A percentile compares a stretch with the other conserved stretches of the same genome.
phyloP scores from a whole-genome alignment of 2,797 vertebrate species.

The Sebastes iracundus region DNA sequence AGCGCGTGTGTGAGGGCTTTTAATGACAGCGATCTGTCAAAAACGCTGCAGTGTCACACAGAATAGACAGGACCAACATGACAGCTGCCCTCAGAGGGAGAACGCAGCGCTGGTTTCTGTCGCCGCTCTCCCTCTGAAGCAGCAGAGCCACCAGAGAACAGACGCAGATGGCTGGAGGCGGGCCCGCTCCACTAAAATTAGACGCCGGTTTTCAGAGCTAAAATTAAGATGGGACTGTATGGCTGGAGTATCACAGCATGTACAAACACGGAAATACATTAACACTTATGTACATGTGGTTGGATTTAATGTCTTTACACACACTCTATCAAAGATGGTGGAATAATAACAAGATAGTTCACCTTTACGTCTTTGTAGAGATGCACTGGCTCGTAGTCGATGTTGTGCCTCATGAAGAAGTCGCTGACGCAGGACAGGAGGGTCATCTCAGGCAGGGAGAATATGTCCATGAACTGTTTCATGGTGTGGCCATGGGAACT shows the following conservation, averaged over 20 bases:
- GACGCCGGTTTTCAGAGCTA: slow-evolving; percentile 61
- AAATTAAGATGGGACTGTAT: slow-evolving; percentile 60
- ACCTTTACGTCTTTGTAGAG: slow-evolving; percentile 99
- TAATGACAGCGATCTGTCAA: slow-evolving; percentile 74
- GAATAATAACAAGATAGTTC: slow-evolving; percentile 5
- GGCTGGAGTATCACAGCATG: slow-evolving; percentile 21
- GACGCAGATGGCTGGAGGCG: slow-evolving; percentile 56
- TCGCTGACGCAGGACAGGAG: slow-evolving; percentile 97
- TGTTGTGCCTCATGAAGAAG: slow-evolving; percentile 97
- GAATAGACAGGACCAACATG: slow-evolving; percentile 46
- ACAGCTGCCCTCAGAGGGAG: slow-evolving; percentile 61
- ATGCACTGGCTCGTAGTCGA: slow-evolving; percentile 97
- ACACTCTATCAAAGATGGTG: not conserved
- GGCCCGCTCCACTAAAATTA: slow-evolving; percentile 72
- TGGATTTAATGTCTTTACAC: not conserved
- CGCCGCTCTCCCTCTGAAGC: slow-evolving; percentile 53
- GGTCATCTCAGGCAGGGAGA: slow-evolving; percentile 97
- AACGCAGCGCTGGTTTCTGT: slow-evolving; percentile 20
- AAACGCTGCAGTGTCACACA: slow-evolving; percentile 34
- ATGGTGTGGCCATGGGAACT: slow-evolving; percentile 95
- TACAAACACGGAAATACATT: slow-evolving; percentile 21
- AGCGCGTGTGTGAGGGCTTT: slow-evolving; percentile 38
- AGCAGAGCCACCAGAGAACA: slow-evolving; percentile 52
- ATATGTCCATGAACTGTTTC: slow-evolving; percentile 99
- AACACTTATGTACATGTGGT: not conserved